Conservation (phyloP, 1,140 invertebrate species). For the Drosophila virilis region DNA sequence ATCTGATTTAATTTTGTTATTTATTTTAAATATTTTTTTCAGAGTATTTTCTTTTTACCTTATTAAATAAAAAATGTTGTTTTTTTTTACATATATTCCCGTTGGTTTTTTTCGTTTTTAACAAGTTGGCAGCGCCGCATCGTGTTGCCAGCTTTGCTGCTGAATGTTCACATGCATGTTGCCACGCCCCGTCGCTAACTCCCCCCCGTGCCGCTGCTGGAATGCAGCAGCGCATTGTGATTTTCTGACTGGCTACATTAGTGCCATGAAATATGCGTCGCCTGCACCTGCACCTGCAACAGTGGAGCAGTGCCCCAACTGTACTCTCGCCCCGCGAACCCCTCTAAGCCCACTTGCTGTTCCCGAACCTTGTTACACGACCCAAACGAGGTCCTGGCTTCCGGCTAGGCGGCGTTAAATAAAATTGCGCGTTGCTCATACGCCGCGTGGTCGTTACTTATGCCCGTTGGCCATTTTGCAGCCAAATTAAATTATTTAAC, state of each 20-base stretch:
- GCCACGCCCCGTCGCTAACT: slow-evolving; percentile 48
- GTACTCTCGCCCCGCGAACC: slow-evolving; percentile 5
- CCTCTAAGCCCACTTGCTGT: background rate
- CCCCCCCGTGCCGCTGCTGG: slow-evolving; percentile 21
- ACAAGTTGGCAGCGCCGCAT: slow-evolving; percentile 27
- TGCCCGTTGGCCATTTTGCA: slow-evolving; percentile 77
- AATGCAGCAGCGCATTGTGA: slow-evolving; percentile 59
- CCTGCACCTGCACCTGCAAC: slow-evolving; percentile 49
- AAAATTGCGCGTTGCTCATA: slow-evolving; percentile 81
- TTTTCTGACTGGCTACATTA: slow-evolving; percentile 82
- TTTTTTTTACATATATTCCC: background rate
- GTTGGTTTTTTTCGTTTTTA: slow-evolving; percentile 19
- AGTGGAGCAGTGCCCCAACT: background rate
- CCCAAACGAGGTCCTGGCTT: slow-evolving; percentile 69
- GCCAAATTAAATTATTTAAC: slow-evolving; percentile 81
- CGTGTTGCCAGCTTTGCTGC: slow-evolving; percentile 5
- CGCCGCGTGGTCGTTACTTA: slow-evolving; percentile 75
- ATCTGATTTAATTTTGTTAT: background rate
- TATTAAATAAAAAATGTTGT: slow-evolving; percentile 3
- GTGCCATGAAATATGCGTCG: slow-evolving; percentile 76
- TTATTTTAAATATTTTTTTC: slow-evolving; percentile 1
- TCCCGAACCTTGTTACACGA: slow-evolving; percentile 40
- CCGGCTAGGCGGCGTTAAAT: slow-evolving; percentile 78
- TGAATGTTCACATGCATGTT: slow-evolving; percentile 72
- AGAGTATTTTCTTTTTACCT: background rate